Evolutionary conservation across 2,113 vertebrate genomes (phyloP).

Genomic region (Pampusana beccarii): DNA sequence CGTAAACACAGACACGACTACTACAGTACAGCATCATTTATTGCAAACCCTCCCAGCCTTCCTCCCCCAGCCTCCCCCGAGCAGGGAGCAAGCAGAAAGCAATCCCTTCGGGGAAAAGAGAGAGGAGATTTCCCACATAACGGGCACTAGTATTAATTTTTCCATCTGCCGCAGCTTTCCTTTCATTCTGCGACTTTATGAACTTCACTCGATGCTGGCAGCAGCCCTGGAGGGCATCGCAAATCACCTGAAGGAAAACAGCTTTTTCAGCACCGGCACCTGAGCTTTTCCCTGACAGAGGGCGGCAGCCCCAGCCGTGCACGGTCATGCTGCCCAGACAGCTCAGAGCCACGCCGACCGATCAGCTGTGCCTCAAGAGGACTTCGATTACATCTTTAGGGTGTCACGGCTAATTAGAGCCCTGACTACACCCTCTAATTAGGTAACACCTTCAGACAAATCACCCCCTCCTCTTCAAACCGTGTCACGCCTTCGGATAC

Average conservation of each 20-base stretch:
- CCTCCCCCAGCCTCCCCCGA: neutral
- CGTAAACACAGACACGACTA: fast-evolving
- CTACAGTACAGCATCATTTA: neutral
- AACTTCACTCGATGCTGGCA: neutral
- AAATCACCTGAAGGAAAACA: neutral
- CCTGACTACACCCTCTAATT: slow-evolving; percentile 12
- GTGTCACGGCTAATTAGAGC: slow-evolving; percentile 49
- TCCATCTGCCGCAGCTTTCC: neutral
- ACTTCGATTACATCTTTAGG: slow-evolving; percentile 39
- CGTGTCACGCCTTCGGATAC: neutral
- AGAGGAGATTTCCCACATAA: neutral
- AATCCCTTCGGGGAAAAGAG: neutral
- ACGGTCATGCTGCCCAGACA: neutral
- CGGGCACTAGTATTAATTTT: neutral
- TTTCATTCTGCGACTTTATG: neutral
- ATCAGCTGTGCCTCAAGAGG: neutral
- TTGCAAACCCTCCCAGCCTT: neutral
- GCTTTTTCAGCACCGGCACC: neutral
- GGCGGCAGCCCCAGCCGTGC: neutral
- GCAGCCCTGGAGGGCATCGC: neutral
- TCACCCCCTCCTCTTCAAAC: neutral
- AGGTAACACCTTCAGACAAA: slow-evolving; percentile 57
- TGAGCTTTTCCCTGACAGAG: neutral
- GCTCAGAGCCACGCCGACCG: neutral
- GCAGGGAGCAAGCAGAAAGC: neutral